Conservation (phyloP, 1,140 invertebrate species). For the Riptortus pedestris region DNA sequence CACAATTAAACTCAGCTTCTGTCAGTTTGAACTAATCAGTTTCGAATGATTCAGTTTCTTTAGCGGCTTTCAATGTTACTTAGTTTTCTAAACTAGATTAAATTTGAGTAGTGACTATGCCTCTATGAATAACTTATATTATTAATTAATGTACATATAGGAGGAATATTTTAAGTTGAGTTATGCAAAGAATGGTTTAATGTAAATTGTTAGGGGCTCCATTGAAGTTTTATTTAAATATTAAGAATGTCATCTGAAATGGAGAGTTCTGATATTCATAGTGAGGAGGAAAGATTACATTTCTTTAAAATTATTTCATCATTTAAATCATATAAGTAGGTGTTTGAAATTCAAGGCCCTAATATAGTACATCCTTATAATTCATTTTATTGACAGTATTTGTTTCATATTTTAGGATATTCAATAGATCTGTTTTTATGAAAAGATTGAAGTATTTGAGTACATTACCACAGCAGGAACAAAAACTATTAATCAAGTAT, state of each 20-base stretch:
- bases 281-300: slow-evolving; percentile 21
- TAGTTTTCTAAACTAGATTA: too few relatives aligned
- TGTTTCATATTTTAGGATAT: not conserved
- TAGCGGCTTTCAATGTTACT: too few relatives aligned
- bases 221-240: too few relatives aligned
- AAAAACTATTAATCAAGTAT: slow-evolving; percentile 63
- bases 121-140: too few relatives aligned
- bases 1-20: too few relatives aligned
- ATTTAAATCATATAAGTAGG: slow-evolving; percentile 32
- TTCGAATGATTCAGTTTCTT: too few relatives aligned
- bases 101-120: too few relatives aligned
- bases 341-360: not conserved
- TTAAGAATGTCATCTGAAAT: not conserved
- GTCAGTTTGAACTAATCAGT: too few relatives aligned
- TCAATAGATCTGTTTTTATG: not conserved
- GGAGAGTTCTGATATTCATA: slow-evolving; percentile 2
- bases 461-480: slow-evolving; percentile 62
- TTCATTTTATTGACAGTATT: not conserved
- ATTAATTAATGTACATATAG: too few relatives aligned
- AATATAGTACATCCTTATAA: not conserved
- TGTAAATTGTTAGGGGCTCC: too few relatives aligned
- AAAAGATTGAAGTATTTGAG: slow-evolving; percentile 38
- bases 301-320: slow-evolving; percentile 21
- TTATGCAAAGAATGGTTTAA: too few relatives aligned
- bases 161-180: too few relatives aligned